These are phyloP conservation scores for Lynx canadensis DNA, from an alignment of 2,113 vertebrate genomes.

Conservation along the genomic window DNA sequence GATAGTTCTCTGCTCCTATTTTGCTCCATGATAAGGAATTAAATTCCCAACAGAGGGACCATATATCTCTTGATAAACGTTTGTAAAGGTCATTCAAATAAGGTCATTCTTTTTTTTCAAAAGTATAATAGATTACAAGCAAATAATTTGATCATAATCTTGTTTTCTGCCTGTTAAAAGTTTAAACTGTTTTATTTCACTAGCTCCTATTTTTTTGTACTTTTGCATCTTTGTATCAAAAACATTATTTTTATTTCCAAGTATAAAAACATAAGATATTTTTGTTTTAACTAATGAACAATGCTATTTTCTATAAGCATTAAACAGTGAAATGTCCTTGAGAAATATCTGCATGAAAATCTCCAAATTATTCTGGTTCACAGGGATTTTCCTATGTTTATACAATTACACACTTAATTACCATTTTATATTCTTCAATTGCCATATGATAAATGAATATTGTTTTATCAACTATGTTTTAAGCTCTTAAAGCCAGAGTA, in stretches of 20 bases:
- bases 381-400: background rate
- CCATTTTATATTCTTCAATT: background rate
- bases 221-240: constrained; percentile 10
- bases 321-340: background rate
- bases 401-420: background rate
- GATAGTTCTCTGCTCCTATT: background rate
- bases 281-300: background rate
- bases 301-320: background rate
- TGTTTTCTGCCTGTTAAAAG: background rate
- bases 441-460: background rate
- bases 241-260: background rate
- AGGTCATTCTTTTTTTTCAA: background rate
- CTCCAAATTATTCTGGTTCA: background rate
- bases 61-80: background rate
- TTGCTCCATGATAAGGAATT: background rate
- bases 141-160: background rate
- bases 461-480: background rate
- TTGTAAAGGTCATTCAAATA: constrained; percentile 19
- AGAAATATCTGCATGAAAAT: background rate
- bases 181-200: background rate
- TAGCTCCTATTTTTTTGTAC: background rate
- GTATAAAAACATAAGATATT: background rate
- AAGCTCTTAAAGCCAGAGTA: background rate
- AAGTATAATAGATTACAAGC: constrained; percentile 14
- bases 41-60: background rate